Evolutionary conservation across 2,888 invertebrate genomes (phyloP), one percentile per base, ranked within the genome.

Genomic region (Catocala sponsa): DNA sequence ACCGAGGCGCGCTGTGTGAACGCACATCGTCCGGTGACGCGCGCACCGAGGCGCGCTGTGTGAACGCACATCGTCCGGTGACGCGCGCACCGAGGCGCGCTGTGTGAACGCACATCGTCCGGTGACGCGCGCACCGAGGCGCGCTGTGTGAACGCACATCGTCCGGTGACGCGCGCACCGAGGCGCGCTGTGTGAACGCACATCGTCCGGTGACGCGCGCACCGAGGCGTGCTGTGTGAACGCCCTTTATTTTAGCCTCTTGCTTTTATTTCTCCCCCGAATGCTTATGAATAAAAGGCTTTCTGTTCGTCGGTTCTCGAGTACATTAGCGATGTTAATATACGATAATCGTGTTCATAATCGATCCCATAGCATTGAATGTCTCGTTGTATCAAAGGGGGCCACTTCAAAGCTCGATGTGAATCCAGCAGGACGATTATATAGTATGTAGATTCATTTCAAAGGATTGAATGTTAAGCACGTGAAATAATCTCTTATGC

Each of bases 301-400:
- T 79, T 85, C 85, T 88, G 87, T 86, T 82, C 76, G 67, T 61
- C 82, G 79, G 81, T 70, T 84, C 85, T 85, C 78, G 68, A 86
- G 88, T 82, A 89, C 89, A 91, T 91, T 91, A 91, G 81, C 83
- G 88, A 91, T 87, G 88, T 87, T 90, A 91, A 91, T 91, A 90
- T 81, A 81, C 86, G 87, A 89, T 90, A 87, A 84, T 83, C 85
- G 82, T 80, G 84, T 81, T 81, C 84, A 86, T 88, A 88, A 91
- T 89, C 88, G 90, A 89, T 88, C 80, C 83, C 78, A 80, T 79
- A 80, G 78, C 78, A 80, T 84, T 83, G 78, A 85, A 83, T 84
- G 80, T 80, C 73, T 82, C 74, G 75, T 74, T 65, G 67, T 76
- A 64, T 78, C 62, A 68, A 71, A 59, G 76, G 73, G 65, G 68